Conservation (phyloP, 2,888 invertebrate species). For the Frankliniella intonsa region DNA sequence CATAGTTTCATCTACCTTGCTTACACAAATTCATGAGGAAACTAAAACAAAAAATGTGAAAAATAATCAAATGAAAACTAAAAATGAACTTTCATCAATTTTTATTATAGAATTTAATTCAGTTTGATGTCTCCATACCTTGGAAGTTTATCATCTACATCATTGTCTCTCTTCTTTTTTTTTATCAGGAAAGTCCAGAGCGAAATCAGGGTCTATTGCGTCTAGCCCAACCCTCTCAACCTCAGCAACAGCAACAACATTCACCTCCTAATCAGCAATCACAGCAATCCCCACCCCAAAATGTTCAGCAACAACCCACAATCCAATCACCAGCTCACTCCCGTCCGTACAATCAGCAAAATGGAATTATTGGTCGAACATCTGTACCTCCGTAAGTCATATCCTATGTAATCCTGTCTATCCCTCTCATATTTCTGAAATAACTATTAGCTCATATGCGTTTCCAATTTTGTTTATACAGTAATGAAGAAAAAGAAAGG, state of each 20-base stretch:
- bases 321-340: conserved; percentile 38
- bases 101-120: not conserved
- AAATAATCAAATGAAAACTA: no score
- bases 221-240: conserved; percentile 44
- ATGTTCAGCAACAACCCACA: conserved; percentile 38
- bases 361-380: conserved; percentile 34
- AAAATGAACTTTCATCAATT: not conserved
- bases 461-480: conserved; percentile 29
- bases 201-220: conserved; percentile 53
- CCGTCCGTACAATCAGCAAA: conserved; percentile 35
- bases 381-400: conserved; percentile 31
- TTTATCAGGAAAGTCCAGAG: conserved; percentile 42
- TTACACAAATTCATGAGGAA: no score
- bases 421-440: not conserved
- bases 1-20: not conserved
- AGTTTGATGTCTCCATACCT: not conserved
- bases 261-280: conserved; percentile 37
- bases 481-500: conserved; percentile 47
- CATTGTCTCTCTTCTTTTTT: not conserved
- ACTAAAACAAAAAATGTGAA: no score
- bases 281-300: conserved; percentile 34
- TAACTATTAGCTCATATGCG: not conserved
- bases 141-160: conserved; percentile 13
- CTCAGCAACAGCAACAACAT: conserved; percentile 37
- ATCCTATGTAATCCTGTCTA: no score